Conservation (phyloP, 2,797 vertebrate genomes). For the Petrocephalus schoutedeni region DNA sequence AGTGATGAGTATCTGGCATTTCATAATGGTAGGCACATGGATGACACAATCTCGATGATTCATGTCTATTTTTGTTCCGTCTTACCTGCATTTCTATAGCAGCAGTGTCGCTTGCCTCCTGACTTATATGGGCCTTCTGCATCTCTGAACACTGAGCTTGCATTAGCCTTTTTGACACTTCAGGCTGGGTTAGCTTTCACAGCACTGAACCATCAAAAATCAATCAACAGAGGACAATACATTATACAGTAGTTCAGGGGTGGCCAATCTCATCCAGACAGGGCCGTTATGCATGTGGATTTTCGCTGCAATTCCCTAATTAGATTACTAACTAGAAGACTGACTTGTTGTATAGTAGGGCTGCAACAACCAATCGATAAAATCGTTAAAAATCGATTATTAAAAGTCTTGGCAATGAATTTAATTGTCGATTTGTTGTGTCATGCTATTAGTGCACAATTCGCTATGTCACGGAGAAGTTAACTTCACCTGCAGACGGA, state of each 20-base stretch:
- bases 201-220: not conserved
- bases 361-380: too few species aligned
- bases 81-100: not conserved
- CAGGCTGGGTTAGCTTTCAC: not conserved
- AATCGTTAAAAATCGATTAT: too few species aligned
- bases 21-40: not conserved
- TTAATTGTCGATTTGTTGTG: too few species aligned
- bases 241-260: not conserved
- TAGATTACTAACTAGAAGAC: not conserved
- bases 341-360: not conserved
- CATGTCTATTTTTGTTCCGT: not conserved
- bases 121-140: not conserved
- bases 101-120: not conserved
- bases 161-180: not conserved
- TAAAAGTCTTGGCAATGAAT: too few species aligned
- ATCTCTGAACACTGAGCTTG: not conserved
- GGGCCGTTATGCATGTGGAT: not conserved
- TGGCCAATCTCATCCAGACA: not conserved
- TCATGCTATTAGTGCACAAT: too few species aligned
- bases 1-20: not conserved
- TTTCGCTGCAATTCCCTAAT: not conserved
- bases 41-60: not conserved
- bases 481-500: too few species aligned
- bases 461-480: too few species aligned
- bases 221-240: not conserved